These are phyloP conservation scores for Colostygia pectinataria DNA, from an alignment of 2,888 invertebrate species.

Conservation along the genomic window DNA sequence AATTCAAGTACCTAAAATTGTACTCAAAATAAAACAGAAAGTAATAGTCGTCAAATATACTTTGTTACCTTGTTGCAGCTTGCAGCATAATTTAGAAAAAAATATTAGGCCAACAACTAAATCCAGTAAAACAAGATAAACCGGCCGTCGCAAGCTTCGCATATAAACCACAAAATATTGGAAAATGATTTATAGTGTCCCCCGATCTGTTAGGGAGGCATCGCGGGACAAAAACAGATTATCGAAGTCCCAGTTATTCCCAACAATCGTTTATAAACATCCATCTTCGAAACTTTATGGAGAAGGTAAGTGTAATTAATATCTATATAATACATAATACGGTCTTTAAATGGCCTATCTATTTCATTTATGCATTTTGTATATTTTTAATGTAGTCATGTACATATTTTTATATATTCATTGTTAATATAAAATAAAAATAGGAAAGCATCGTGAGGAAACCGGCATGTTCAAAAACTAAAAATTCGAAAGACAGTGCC, in stretches of 20 bases:
- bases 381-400: too few relatives aligned
- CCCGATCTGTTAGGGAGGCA: conserved; percentile 68
- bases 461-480: too few relatives aligned
- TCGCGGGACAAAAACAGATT: conserved; percentile 73
- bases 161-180: conserved; percentile 74
- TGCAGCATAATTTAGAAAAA: too few relatives aligned
- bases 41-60: too few relatives aligned
- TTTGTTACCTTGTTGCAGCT: too few relatives aligned
- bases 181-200: conserved; percentile 74
- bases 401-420: too few relatives aligned
- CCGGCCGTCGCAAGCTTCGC: conserved; percentile 48
- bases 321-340: not conserved
- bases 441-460: too few relatives aligned
- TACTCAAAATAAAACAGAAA: too few relatives aligned
- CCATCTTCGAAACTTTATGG: conserved; percentile 40
- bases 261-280: conserved; percentile 58
- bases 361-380: not conserved
- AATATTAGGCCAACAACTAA: conserved; percentile 31
- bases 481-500: too few relatives aligned
- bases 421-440: too few relatives aligned
- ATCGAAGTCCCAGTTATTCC: conserved; percentile 69
- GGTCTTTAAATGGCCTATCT: not conserved
- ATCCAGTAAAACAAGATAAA: conserved; percentile 71
- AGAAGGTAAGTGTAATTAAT: not conserved
- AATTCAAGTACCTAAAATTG: too few relatives aligned